Conservation (phyloP, 1,140 invertebrate species). For the Saxidomus purpurata region DNA sequence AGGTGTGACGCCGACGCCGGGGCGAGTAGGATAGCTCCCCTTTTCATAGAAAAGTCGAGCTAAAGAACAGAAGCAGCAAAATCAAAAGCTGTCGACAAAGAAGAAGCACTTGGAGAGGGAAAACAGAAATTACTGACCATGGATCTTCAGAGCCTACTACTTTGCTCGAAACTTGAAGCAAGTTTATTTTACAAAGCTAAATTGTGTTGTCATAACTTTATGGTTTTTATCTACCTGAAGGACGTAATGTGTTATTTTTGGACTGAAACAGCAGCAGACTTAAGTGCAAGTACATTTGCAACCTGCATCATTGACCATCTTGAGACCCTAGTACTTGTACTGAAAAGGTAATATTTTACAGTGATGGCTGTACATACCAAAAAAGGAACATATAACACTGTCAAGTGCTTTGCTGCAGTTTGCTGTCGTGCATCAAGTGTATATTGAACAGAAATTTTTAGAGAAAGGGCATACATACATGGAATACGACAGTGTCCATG, state of each 20-base stretch:
- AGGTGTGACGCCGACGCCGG: no score
- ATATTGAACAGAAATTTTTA: constrained; percentile 17
- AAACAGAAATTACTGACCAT: constrained; percentile 37
- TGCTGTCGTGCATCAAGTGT: neutral
- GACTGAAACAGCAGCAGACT: constrained; percentile 42
- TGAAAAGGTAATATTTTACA: constrained; percentile 16
- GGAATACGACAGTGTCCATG: constrained; percentile 6
- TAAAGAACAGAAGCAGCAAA: neutral
- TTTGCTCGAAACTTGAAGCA: constrained; percentile 41
- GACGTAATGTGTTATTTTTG: constrained; percentile 28
- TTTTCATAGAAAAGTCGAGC: no score
- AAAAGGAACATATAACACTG: constrained; percentile 23
- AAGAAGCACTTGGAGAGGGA: neutral
- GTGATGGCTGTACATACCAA: constrained; percentile 51
- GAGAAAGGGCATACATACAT: constrained; percentile 20
- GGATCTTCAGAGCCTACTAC: constrained; percentile 28
- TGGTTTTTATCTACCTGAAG: neutral
- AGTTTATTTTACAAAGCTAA: constrained; percentile 42
- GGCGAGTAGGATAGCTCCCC: no score
- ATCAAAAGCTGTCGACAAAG: neutral
- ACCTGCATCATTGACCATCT: constrained; percentile 33
- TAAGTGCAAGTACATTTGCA: constrained; percentile 47
- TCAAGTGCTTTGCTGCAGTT: neutral
- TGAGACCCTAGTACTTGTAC: neutral
- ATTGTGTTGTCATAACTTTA: constrained; percentile 55